These are phyloP conservation scores for Macrosteles quadrilineatus DNA, from an alignment of 1,140 invertebrate genomes.

Conservation along the genomic window DNA sequence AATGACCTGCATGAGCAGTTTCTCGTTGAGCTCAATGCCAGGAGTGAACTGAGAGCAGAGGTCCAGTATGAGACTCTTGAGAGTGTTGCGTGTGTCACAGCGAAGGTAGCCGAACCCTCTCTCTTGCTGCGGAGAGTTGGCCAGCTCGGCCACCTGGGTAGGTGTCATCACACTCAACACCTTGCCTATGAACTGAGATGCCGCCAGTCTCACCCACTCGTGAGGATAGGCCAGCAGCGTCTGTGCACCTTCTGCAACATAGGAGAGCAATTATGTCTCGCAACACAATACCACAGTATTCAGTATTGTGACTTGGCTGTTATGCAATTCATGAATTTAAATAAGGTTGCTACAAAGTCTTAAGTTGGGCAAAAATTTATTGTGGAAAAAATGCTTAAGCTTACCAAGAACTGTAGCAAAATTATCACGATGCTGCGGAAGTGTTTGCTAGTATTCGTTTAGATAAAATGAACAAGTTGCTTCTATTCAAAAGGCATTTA, in stretches of 20 bases:
- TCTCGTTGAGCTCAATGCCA: constrained; percentile 49
- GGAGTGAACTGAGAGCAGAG: constrained; percentile 49
- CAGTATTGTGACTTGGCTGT: no score
- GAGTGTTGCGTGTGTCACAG: constrained; percentile 28
- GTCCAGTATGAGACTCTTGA: constrained; percentile 42
- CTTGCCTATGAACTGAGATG: constrained; percentile 71
- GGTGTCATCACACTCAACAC: constrained; percentile 65
- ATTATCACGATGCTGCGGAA: no score
- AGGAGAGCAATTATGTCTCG: no score
- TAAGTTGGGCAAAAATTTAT: no score
- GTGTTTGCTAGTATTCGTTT: no score
- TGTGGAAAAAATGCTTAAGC: no score
- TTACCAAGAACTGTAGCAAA: no score
- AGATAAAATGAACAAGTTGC: no score
- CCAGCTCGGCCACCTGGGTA: constrained; percentile 55
- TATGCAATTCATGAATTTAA: no score
- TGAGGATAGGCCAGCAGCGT: constrained; percentile 62
- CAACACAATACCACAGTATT: no score
- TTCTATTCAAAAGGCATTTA: no score
- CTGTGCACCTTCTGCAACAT: constrained; percentile 50
- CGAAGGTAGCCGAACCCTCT: constrained; percentile 28
- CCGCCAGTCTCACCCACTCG: constrained; percentile 72
- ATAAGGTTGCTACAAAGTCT: no score
- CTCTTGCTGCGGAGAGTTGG: constrained; percentile 19
- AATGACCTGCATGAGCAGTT: constrained; percentile 47